These are phyloP conservation scores for Potamarius usumacintae DNA, from an alignment of 2,113 vertebrate species.

Conservation along the genomic window DNA sequence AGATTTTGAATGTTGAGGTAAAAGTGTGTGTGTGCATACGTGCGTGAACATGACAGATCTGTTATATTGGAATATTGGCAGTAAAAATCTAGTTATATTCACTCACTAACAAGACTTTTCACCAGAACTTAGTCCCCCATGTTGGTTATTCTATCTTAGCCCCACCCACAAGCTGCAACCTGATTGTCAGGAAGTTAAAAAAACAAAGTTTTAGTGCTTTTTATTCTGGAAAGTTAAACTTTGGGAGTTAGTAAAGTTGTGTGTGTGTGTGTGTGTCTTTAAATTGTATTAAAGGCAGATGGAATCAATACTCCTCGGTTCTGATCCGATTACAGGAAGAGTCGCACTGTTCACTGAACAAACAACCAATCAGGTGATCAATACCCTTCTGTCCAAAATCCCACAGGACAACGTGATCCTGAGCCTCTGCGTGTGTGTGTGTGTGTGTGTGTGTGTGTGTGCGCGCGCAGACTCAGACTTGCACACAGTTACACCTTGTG, in stretches of 20 bases:
- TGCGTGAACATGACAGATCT: background rate
- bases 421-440: background rate
- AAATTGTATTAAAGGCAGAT: background rate
- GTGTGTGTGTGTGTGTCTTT: background rate
- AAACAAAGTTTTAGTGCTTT: background rate
- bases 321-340: slow-evolving; percentile 5
- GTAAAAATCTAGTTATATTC: background rate
- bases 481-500: background rate
- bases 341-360: background rate
- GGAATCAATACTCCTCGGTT: background rate
- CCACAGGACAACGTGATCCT: background rate
- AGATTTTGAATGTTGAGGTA: background rate
- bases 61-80: background rate
- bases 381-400: background rate
- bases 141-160: background rate
- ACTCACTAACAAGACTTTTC: background rate
- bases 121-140: background rate
- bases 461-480: background rate
- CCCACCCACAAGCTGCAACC: background rate
- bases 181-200: background rate
- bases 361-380: slow-evolving; percentile 2
- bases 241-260: background rate
- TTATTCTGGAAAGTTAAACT: background rate
- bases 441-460: background rate
- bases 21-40: background rate